A percentile compares a stretch with the other conserved stretches of the same genome.
Conservation (phyloP, 2,797 vertebrate species). For the Pseudochirops corinnae region DNA sequence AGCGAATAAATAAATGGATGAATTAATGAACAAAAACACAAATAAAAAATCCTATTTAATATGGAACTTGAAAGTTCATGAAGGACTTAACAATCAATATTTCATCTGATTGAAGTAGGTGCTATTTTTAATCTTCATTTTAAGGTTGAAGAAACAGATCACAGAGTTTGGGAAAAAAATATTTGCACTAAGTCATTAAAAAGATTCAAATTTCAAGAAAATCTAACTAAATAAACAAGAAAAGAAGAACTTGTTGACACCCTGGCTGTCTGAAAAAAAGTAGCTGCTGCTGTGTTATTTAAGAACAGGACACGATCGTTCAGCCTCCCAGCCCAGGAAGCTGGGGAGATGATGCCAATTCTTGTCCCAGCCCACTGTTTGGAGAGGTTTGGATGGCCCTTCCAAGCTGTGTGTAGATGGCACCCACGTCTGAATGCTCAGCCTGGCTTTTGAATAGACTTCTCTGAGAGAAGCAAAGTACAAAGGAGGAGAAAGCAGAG, state of each 20-base stretch:
- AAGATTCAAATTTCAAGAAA: neutral
- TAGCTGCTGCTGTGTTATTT: neutral
- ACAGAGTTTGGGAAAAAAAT: neutral
- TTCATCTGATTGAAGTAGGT: neutral
- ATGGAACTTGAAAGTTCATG: neutral
- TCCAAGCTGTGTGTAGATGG: neutral
- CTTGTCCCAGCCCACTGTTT: neutral
- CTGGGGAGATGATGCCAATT: neutral
- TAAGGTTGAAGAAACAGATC: neutral
- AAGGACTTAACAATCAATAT: neutral
- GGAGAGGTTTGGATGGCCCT: neutral
- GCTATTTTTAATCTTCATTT: neutral
- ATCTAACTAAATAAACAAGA: neutral
- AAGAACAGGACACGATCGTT: neutral
- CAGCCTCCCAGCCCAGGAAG: neutral
- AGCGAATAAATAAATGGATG: neutral
- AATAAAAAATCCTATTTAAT: neutral
- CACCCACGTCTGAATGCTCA: neutral
- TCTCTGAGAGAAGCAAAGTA: neutral
- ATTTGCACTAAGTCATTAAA: neutral
- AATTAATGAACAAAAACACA: neutral
- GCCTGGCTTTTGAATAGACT: neutral
- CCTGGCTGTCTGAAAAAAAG: neutral
- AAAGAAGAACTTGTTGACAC: neutral
- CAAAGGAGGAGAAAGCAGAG: fast-evolving